Evolutionary conservation across 2,797 vertebrate species (phyloP).

Genomic region (Phalanger gymnotis): DNA sequence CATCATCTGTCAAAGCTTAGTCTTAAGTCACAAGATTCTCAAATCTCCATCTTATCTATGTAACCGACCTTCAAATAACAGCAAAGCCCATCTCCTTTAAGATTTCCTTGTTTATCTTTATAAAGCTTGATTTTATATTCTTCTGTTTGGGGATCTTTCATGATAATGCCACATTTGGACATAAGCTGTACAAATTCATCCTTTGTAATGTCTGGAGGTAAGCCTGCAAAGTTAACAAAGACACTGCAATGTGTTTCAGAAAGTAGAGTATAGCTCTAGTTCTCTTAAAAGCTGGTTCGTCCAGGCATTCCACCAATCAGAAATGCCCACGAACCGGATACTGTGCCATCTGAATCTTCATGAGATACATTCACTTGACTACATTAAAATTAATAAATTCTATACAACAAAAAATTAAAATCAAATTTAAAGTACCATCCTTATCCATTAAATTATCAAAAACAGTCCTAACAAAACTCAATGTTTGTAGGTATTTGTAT

Average conservation of each 20-base stretch:
- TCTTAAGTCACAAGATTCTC: slow-evolving; percentile 34
- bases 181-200: slow-evolving; percentile 95
- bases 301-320: slow-evolving; percentile 7
- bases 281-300: slow-evolving; percentile 10
- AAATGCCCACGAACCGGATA: slow-evolving; percentile 11
- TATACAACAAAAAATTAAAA: not conserved
- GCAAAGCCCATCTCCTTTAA: slow-evolving; percentile 97
- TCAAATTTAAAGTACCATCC: not conserved
- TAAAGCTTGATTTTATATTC: slow-evolving; percentile 97
- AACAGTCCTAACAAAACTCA: not conserved
- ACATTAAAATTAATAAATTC: not conserved
- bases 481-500: not conserved
- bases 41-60: slow-evolving; percentile 15
- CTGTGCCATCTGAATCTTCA: not conserved
- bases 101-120: slow-evolving; percentile 95
- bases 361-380: not conserved
- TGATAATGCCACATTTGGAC: slow-evolving; percentile 97
- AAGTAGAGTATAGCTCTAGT: not conserved
- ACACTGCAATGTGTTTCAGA: not conserved
- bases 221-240: slow-evolving; percentile 85
- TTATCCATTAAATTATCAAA: not conserved
- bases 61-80: slow-evolving; percentile 94
- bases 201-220: slow-evolving; percentile 93
- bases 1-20: slow-evolving; percentile 35
- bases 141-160: slow-evolving; percentile 94